Base-by-base conservation (phyloP, 2,888 invertebrate species). In the Platypus cylindrus region DNA sequence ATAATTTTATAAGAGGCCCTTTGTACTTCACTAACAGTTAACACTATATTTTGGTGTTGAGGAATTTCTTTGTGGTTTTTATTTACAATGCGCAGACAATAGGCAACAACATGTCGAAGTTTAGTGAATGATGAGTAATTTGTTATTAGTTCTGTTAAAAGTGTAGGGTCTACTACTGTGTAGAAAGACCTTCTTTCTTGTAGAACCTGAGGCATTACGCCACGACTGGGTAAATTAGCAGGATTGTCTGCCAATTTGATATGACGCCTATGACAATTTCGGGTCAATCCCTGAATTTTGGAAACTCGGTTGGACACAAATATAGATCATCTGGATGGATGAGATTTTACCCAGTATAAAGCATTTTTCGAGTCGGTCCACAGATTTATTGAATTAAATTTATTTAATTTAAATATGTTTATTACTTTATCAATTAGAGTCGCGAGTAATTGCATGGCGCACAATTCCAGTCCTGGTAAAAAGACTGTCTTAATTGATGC, bases 401-500 rank as follows among this genome's bases (percentile, higher is more conserved):
- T 7, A 11, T 24, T 9, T 9, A 14, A 16, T 22, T 18, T 8
- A 27, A 25, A 25, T 9, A 23, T 30, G 9, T 8, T 16, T 9
- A 32, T 3, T 5, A 32, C 3, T 28, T 28, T 34, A 17, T 29
- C 23, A 7, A 23, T 13, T 16, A 45, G 24, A 8, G 17, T 18
- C 3, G 43, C 36, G 11, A 33, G 7, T 22, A 46, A 28, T 1
- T 31, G 16, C 3, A 32, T 34, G 11, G 28, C 46, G 20, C 32
- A 34, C 13, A 45, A 30, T 13, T 45, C 46, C 16, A 46, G 30
- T 11, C 41, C 17, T 1, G 42, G 41, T 7, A 46, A 13, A 7
- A 37, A 27, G 7, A 41, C 17, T 12, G 28, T 30, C 34, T 42
- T 43, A 1, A 44, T 7, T 2, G 46, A 43, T 1, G 53, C 49